Evolutionary conservation across 2,113 vertebrate genomes (phyloP).

Genomic region (Condylura cristata): DNA sequence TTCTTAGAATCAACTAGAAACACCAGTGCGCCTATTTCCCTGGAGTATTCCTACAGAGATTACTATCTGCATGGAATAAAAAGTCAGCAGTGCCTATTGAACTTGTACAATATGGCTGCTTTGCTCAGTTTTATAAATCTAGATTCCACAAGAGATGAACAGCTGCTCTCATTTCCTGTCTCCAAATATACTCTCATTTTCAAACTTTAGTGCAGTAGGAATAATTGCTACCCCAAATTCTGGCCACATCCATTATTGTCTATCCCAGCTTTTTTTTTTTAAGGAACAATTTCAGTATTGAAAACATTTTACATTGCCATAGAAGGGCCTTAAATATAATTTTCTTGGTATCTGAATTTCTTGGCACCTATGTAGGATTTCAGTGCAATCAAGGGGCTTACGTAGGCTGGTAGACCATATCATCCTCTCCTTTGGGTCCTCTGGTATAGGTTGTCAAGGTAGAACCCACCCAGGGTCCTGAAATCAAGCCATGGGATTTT

Average conservation of each 20-base stretch:
- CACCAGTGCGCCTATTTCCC: neutral
- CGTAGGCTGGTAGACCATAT: neutral
- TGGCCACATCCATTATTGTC: neutral
- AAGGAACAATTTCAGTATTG: neutral
- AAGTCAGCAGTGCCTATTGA: neutral
- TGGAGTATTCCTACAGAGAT: neutral
- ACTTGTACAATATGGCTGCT: neutral
- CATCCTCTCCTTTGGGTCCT: neutral
- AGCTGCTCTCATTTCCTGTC: neutral
- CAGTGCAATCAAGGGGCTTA: neutral
- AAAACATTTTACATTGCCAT: neutral
- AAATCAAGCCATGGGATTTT: neutral
- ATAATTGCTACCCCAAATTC: neutral
- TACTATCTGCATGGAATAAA: neutral
- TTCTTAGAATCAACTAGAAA: neutral
- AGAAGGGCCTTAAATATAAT: neutral
- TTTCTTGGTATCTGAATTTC: neutral
- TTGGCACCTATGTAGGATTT: neutral
- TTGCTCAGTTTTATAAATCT: neutral
- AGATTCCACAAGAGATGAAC: neutral
- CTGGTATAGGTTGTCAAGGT: neutral
- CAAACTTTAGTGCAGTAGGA: neutral
- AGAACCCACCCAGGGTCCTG: neutral
- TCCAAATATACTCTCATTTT: neutral
- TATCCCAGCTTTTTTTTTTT: neutral